These are phyloP conservation scores for Hassar affinis DNA, from an alignment of 2,113 vertebrate species.

Conservation along the genomic window DNA sequence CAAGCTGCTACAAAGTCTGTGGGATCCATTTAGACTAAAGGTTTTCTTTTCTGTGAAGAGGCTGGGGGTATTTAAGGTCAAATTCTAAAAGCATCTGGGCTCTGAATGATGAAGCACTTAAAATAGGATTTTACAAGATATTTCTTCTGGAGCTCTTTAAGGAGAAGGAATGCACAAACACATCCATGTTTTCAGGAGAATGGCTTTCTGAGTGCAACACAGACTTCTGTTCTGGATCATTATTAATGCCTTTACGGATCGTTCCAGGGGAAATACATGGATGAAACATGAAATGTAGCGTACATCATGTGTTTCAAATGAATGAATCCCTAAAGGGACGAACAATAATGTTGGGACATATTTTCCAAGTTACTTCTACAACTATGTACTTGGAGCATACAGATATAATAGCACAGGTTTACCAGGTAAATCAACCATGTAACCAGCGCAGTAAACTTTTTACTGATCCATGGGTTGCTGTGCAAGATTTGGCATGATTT, in stretches of 20 bases:
- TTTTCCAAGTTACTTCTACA: neutral
- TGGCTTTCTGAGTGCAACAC: slow-evolving; percentile 45
- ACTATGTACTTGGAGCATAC: neutral
- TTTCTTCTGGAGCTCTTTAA: slow-evolving; percentile 15
- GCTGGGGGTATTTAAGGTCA: slow-evolving; percentile 52
- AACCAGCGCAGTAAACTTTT: neutral
- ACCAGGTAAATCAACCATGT: neutral
- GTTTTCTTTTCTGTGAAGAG: slow-evolving; percentile 1
- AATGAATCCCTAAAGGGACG: neutral
- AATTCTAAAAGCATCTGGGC: slow-evolving; percentile 56
- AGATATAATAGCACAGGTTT: neutral
- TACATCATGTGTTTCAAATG: slow-evolving; percentile 8
- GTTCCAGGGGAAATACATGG: neutral
- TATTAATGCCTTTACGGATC: neutral
- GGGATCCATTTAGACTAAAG: slow-evolving; percentile 55
- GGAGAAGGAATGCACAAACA: slow-evolving; percentile 8
- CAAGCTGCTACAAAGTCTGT: slow-evolving; percentile 55
- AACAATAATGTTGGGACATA: neutral
- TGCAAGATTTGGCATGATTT: neutral
- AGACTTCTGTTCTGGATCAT: slow-evolving; percentile 16
- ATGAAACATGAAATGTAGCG: neutral
- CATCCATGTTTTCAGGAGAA: slow-evolving; percentile 10
- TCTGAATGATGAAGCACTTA: slow-evolving; percentile 53
- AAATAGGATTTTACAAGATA: slow-evolving; percentile 37
- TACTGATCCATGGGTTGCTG: neutral